Evolutionary conservation across 2,888 invertebrate genomes (phyloP), one percentile per base, ranked within the genome.

Genomic region (Rhorus exstirpatorius): DNA sequence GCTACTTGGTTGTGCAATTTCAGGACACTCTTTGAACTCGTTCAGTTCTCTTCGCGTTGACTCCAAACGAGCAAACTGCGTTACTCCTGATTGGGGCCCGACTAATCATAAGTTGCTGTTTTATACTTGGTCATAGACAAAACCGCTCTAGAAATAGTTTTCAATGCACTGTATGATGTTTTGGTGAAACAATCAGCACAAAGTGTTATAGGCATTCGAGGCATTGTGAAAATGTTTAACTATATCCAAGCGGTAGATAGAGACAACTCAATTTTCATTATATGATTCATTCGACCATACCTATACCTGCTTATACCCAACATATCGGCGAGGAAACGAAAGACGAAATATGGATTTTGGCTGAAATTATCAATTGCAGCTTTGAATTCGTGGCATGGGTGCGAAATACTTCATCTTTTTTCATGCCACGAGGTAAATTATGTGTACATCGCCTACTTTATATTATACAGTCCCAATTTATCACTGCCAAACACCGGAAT

Each of bases 1-100:
- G 38, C 63, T 68, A 58, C 46, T 53, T 19, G 41, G 63, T 61
- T 68, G 55, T 46, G 46, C 26, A 81, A 74, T 78, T 74, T 53
- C 44, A 51, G n/a, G 53, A n/a, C 21, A n/a, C 51, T 55, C 63
- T 49, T 38, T 79, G 21, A 10, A 65, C 55, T 44, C 35, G 35
- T 61, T 61, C 58, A 19, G 19, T 17, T 41, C 38, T 58, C 26
- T 70, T 68, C 24, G 24, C 21, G 21, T 61, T 70, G 35, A 63
- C 46, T 67, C 14, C 6, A 38, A 77, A 44, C 51, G 71, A 67
- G 49, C 49, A 17, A 72, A 58, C 71, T 55, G 71, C 72, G 49
- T 60, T 76, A 31, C n/a, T 53, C 41, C 51, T 60, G 46, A 60
- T 68, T 58, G 46, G 38, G 12, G 38, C 70, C 55, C 12, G 17